Evolutionary conservation across 2,113 vertebrate genomes (phyloP).

Genomic region (Donacobius atricapilla): DNA sequence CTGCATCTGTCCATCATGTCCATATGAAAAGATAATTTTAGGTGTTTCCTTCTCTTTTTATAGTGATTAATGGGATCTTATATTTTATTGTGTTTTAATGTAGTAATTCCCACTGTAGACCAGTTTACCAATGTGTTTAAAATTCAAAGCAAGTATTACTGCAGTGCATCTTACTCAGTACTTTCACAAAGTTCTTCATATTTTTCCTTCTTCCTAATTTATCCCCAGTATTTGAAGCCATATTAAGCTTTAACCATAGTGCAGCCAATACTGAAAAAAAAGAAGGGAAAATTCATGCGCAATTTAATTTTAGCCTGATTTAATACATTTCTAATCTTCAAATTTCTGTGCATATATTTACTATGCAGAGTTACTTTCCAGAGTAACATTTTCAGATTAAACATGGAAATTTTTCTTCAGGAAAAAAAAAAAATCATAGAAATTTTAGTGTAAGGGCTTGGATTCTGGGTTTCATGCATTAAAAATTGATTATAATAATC

Average conservation of each 20-base stretch:
- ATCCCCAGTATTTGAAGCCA: background rate
- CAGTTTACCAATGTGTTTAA: background rate
- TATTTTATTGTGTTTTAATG: background rate
- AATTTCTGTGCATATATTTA: background rate
- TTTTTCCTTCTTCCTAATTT: background rate
- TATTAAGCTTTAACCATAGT: background rate
- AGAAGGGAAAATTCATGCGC: accelerated
- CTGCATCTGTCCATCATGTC: background rate
- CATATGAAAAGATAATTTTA: background rate
- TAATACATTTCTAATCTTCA: background rate
- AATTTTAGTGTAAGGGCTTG: background rate
- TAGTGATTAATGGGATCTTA: background rate
- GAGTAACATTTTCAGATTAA: background rate
- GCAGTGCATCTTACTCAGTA: background rate
- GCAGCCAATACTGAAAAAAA: background rate
- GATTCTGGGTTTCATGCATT: background rate
- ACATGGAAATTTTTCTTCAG: background rate
- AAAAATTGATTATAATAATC: too few species aligned
- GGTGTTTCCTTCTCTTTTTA: background rate
- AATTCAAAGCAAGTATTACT: background rate
- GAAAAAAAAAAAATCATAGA: background rate
- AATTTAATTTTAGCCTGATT: background rate
- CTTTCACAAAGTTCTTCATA: background rate
- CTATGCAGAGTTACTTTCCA: background rate
- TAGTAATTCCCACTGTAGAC: background rate